Conservation (phyloP, 2,888 invertebrate species). For the Monoplex corrugatus region DNA sequence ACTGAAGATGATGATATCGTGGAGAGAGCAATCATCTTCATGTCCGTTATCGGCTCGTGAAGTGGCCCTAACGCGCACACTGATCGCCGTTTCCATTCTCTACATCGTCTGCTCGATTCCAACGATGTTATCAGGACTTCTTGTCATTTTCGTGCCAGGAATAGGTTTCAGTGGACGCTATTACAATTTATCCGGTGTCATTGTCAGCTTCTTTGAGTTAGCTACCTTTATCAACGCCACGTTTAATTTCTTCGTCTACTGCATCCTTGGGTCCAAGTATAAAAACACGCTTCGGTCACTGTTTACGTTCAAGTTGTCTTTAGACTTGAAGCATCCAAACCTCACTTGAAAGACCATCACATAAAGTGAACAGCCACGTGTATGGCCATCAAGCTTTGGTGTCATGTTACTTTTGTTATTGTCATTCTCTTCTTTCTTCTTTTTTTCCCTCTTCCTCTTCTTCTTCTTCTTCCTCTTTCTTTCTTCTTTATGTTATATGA, state of each 20-base stretch:
- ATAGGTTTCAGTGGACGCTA: constrained; percentile 12
- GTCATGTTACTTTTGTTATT: too few relatives aligned
- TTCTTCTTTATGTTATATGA: too few relatives aligned
- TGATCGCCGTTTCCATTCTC: background rate
- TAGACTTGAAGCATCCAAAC: too few relatives aligned
- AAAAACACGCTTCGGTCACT: background rate
- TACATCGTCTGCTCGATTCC: constrained; percentile 19
- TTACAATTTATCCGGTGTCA: background rate
- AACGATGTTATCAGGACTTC: background rate
- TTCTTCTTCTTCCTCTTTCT: too few relatives aligned
- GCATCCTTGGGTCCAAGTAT: constrained; percentile 20
- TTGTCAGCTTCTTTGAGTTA: background rate
- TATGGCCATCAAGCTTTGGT: too few relatives aligned
- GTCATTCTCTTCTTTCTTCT: too few relatives aligned
- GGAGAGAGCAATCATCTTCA: background rate
- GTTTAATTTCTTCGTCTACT: constrained; percentile 34
- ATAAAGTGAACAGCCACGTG: too few relatives aligned
- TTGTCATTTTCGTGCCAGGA: background rate
- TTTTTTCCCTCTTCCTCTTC: too few relatives aligned
- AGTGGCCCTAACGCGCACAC: constrained; percentile 8
- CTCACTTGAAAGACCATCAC: too few relatives aligned
- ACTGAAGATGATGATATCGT: background rate
- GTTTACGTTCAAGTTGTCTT: too few relatives aligned
- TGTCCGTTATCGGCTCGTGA: background rate
- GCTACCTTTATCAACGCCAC: constrained; percentile 12